Evolutionary conservation across 1,140 invertebrate genomes (phyloP).

Genomic region (Venustaconcha ellipsiformis): DNA sequence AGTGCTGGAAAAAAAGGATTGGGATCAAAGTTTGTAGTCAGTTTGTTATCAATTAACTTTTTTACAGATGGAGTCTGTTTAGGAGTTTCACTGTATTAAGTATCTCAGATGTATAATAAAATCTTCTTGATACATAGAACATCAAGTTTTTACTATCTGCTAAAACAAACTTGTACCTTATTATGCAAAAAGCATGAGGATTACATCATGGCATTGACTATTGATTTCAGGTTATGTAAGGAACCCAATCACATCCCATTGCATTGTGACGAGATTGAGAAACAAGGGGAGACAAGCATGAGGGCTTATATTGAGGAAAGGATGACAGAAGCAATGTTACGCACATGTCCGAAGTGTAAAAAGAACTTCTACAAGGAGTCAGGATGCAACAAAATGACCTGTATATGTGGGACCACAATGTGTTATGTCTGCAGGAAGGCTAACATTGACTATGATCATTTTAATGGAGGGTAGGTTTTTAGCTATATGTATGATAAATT

Average conservation of each 20-base stretch:
- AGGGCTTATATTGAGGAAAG: slow-evolving; percentile 76
- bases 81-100: no score
- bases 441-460: slow-evolving; percentile 75
- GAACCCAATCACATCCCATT: slow-evolving; percentile 76
- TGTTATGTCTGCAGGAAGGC: slow-evolving; percentile 78
- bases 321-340: slow-evolving; percentile 77
- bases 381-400: slow-evolving; percentile 81
- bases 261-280: slow-evolving; percentile 75
- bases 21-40: no score
- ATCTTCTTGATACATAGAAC: no score
- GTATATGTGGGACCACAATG: slow-evolving; percentile 77
- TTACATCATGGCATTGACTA: neutral
- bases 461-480: slow-evolving; percentile 62
- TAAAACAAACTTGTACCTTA: no score
- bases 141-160: no score
- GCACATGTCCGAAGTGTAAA: slow-evolving; percentile 75
- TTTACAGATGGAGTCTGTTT: no score
- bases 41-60: no score
- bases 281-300: slow-evolving; percentile 72
- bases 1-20: no score
- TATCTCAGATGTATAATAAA: no score
- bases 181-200: no score
- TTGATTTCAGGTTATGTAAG: slow-evolving; percentile 72
- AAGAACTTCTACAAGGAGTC: slow-evolving; percentile 75
- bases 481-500: neutral